phyloP scores from a whole-genome alignment of 2,888 invertebrate species.

The Acrobeloides nanus region DNA sequence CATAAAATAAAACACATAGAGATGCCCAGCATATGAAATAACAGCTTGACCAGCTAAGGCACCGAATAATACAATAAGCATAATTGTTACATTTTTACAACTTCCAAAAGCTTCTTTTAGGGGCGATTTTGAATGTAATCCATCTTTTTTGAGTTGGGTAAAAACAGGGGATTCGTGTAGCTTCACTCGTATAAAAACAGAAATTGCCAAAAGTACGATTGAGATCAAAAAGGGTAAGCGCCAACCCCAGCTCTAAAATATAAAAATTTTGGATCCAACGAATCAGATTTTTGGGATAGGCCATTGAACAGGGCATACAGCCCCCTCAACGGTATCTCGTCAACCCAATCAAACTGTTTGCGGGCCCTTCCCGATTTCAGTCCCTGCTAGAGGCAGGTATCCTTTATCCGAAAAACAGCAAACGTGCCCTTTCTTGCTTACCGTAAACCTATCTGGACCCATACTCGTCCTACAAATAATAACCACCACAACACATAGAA shows the following conservation, averaged over 20 bases:
- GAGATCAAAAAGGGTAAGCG: slow-evolving; percentile 18
- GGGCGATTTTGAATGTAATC: slow-evolving; percentile 5
- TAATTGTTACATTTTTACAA: slow-evolving; percentile 5
- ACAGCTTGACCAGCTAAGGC: slow-evolving; percentile 4
- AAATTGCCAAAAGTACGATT: slow-evolving; percentile 8
- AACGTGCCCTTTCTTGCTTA: too few relatives aligned
- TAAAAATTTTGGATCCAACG: too few relatives aligned
- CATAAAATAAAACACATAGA: slow-evolving; percentile 15
- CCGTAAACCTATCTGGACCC: too few relatives aligned
- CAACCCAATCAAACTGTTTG: too few relatives aligned
- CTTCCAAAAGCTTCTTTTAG: slow-evolving; percentile 2
- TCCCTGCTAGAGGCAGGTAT: too few relatives aligned
- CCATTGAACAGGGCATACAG: too few relatives aligned
- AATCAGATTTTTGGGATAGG: too few relatives aligned
- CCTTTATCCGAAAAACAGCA: too few relatives aligned
- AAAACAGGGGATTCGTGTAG: slow-evolving; percentile 13
- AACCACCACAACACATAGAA: slow-evolving; percentile 12
- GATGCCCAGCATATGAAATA: slow-evolving; percentile 8
- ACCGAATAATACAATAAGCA: slow-evolving; percentile 9
- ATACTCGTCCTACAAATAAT: slow-evolving; percentile 1
- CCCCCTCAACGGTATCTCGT: too few relatives aligned
- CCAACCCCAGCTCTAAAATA: slow-evolving; percentile 15
- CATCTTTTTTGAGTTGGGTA: slow-evolving; percentile 3
- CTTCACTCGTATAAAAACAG: slow-evolving; percentile 16
- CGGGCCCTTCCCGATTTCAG: too few relatives aligned